phyloP scores from a whole-genome alignment of 2,888 invertebrate species.

The Allacma fusca region DNA sequence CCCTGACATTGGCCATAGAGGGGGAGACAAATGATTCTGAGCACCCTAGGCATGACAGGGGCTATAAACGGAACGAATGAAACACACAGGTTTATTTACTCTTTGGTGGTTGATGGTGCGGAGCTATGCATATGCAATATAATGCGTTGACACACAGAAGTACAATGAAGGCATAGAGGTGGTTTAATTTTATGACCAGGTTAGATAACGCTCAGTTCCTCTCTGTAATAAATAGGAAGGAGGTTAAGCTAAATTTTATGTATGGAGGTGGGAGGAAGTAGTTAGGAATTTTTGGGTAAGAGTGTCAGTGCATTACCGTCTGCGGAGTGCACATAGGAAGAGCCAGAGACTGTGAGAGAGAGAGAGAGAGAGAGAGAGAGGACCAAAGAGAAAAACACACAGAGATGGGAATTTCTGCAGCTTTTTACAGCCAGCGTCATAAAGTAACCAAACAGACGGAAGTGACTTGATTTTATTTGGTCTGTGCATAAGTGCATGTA shows the following conservation, averaged over 20 bases:
- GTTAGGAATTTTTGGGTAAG: not conserved
- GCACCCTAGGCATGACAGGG: too few relatives aligned
- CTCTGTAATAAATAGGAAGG: slow-evolving; percentile 12
- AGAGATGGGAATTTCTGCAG: not conserved
- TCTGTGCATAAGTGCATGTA: slow-evolving; percentile 1
- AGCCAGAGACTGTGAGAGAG: too few relatives aligned
- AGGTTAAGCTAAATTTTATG: slow-evolving; percentile 12
- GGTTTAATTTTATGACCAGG: slow-evolving; percentile 6
- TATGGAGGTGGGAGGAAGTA: slow-evolving; percentile 14
- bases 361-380: too few relatives aligned
- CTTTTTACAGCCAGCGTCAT: not conserved
- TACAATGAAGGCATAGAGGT: not conserved
- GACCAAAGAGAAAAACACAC: too few relatives aligned
- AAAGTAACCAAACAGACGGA: slow-evolving; percentile 12
- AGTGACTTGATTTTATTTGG: slow-evolving; percentile 9
- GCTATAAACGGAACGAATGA: too few relatives aligned
- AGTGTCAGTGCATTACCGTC: not conserved
- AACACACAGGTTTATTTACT: too few relatives aligned
- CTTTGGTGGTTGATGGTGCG: too few relatives aligned
- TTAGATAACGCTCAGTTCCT: not conserved
- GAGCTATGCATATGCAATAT: too few relatives aligned
- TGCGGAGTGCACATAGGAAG: too few relatives aligned
- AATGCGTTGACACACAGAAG: too few relatives aligned
- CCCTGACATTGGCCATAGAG: too few relatives aligned
- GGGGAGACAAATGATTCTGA: too few relatives aligned